phyloP scores from a whole-genome alignment of 2,797 vertebrate species.

The Chaetodon trifasciatus region DNA sequence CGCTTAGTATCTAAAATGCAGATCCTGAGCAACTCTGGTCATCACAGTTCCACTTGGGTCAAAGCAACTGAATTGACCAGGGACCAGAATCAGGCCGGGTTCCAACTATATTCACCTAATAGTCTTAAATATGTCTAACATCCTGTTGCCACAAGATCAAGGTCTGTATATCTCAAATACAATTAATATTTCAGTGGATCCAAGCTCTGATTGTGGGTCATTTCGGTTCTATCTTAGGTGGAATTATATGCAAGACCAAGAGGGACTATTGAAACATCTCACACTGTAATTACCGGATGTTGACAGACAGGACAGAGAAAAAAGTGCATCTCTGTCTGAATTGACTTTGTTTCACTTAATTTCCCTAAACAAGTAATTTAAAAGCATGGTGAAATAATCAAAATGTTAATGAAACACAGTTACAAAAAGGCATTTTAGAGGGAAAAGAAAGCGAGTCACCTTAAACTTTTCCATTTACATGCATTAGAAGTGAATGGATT shows the following conservation, averaged over 20 bases:
- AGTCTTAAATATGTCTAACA: too few species aligned
- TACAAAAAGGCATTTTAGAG: slow-evolving; percentile 4
- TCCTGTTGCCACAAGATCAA: too few species aligned
- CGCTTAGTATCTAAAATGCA: too few species aligned
- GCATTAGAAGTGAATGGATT: background rate
- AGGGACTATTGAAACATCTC: background rate
- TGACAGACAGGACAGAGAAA: background rate
- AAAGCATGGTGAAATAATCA: slow-evolving; percentile 2
- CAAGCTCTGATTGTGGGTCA: too few species aligned
- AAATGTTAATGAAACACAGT: slow-evolving; percentile 1
- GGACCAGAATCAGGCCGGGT: too few species aligned
- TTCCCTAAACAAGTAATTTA: slow-evolving; percentile 7
- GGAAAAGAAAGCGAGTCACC: background rate
- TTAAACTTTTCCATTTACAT: background rate
- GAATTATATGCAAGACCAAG: too few species aligned
- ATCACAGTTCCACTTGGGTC: too few species aligned
- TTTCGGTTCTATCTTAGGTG: background rate
- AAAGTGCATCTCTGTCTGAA: background rate
- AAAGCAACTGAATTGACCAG: too few species aligned
- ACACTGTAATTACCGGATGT: background rate
- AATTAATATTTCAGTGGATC: too few species aligned
- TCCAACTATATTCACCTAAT: too few species aligned
- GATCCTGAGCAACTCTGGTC: too few species aligned
- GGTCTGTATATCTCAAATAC: too few species aligned
- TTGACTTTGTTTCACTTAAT: background rate